These are phyloP conservation scores for Apamea monoglypha DNA, from an alignment of 2,888 invertebrate species.

Conservation along the genomic window DNA sequence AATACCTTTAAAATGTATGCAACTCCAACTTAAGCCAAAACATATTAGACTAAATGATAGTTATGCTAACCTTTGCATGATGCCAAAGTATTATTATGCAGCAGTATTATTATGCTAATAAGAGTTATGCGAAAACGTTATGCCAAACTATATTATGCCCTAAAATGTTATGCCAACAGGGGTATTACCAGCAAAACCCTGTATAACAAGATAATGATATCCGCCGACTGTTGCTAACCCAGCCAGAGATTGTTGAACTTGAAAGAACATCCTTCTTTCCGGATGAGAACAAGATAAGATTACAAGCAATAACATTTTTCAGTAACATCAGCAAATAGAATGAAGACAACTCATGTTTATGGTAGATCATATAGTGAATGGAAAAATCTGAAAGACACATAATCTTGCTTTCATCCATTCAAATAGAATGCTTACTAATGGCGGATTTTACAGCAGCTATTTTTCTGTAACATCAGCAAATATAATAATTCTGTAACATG, in stretches of 20 bases:
- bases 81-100: too few relatives aligned
- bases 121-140: too few relatives aligned
- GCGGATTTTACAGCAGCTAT: not conserved
- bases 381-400: constrained; percentile 14
- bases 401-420: not conserved
- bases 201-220: not conserved
- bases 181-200: too few relatives aligned
- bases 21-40: too few relatives aligned
- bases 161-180: too few relatives aligned
- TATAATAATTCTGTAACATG: too few relatives aligned
- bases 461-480: not conserved
- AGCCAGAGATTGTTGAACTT: not conserved
- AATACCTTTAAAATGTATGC: too few relatives aligned
- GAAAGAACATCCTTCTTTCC: not conserved
- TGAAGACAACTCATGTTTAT: constrained; percentile 12
- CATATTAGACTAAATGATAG: too few relatives aligned
- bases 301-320: not conserved
- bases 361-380: constrained; percentile 12
- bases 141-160: too few relatives aligned
- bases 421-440: not conserved
- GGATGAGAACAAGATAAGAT: constrained; percentile 24
- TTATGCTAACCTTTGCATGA: too few relatives aligned
- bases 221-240: not conserved
- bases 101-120: too few relatives aligned
- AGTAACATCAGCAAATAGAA: constrained; percentile 1